Conservation (phyloP, 2,888 invertebrate genomes). For the Andrena bucephala region DNA sequence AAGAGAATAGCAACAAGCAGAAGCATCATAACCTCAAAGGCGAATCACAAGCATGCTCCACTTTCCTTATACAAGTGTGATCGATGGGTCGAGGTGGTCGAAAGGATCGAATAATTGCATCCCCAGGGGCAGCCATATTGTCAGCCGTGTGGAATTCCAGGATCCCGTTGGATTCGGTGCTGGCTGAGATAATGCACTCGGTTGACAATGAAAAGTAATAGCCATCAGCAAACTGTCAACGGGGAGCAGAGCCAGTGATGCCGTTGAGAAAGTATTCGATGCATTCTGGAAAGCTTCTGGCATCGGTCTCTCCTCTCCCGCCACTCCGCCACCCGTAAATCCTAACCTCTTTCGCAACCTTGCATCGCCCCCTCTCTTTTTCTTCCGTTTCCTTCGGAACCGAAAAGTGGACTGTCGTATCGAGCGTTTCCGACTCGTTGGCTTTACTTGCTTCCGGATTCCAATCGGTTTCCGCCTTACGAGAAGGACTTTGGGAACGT, state of each 20-base stretch:
- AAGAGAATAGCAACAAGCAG: too few relatives aligned
- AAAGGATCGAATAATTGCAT: slow-evolving; percentile 33
- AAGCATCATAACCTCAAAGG: too few relatives aligned
- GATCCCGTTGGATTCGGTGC: slow-evolving; percentile 1
- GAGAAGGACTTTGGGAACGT: slow-evolving; percentile 58
- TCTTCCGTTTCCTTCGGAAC: slow-evolving; percentile 29
- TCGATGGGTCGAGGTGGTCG: not conserved
- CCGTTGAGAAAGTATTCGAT: slow-evolving; percentile 47
- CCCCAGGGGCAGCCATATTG: not conserved
- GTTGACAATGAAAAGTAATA: slow-evolving; percentile 65
- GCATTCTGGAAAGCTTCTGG: slow-evolving; percentile 42
- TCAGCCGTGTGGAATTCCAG: slow-evolving; percentile 16
- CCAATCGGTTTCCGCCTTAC: slow-evolving; percentile 66
- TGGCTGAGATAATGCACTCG: slow-evolving; percentile 7
- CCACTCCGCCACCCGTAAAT: slow-evolving; percentile 9
- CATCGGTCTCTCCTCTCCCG: slow-evolving; percentile 31
- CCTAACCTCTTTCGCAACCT: slow-evolving; percentile 30
- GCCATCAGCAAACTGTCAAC: slow-evolving; percentile 56
- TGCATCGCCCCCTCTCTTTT: slow-evolving; percentile 27
- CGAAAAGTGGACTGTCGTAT: slow-evolving; percentile 68
- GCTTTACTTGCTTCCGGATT: slow-evolving; percentile 71
- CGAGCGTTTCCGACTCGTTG: slow-evolving; percentile 71
- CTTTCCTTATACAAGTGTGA: not conserved
- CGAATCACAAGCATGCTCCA: too few relatives aligned
- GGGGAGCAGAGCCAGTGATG: slow-evolving; percentile 18